Base-by-base conservation (phyloP, 2,113 vertebrate species). In the Fukomys damarensis region DNA sequence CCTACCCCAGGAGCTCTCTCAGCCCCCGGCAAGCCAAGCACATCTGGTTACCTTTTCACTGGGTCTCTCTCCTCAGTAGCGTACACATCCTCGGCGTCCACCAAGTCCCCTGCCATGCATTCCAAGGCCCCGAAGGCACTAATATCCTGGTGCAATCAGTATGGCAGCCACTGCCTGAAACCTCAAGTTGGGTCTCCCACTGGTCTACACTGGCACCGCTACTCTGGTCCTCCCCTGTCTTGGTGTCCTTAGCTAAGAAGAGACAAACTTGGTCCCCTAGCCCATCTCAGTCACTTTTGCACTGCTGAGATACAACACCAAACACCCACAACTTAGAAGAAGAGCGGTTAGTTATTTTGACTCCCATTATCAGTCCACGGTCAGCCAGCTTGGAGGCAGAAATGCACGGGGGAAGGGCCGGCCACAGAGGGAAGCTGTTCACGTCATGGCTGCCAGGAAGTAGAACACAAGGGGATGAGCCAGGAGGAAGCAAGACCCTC, bases 171-270 rank as follows among this genome's bases (percentile, higher is more conserved):
- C 77, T 35, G 52, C 59, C 82, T 8, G 3, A 0, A 26, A 16
- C 41, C n/a, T 59, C 32, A 16, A 19, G 66, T 41, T n/a, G 74
- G 86, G 49, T 16, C 20, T 20, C 38, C 35, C 30, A 0, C 0
- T 17, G 32, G 35, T 22, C 26, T 22, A 24, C 12, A 1, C 16
- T 61, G 8, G 58, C 24, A 26, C 16, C 72, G 41, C 49, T 9
- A 1, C 7, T 43, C 41, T 43, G 3, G 3, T 28, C 3, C 30
- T 38, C 72, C 46, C 43, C 0, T 0, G n/a, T 26, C 52, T 22
- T 32, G 38, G 26, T 6, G 1, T 24, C n/a, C 63, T 26, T 35
- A 43, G 41, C 10, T n/a, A 35, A 76, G 41, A 24, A 0, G 5
- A 65, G 5, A 24, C 30, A n/a, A n/a, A 32, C 12, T 2, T 41